phyloP scores from a whole-genome alignment of 2,113 vertebrate genomes.

The Phalacrocorax brasilianus region DNA sequence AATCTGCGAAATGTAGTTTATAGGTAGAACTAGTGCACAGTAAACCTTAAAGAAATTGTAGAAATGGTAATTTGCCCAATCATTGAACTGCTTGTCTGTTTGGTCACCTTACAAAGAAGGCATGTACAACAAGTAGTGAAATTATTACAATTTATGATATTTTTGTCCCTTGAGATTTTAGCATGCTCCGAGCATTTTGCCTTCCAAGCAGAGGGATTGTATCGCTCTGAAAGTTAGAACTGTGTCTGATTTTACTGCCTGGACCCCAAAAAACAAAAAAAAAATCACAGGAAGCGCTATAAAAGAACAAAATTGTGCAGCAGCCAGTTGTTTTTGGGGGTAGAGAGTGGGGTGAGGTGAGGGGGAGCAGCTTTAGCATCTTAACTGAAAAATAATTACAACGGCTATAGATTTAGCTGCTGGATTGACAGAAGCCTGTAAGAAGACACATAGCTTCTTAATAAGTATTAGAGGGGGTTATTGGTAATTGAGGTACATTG shows the following conservation, averaged over 20 bases:
- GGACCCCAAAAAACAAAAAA: neutral
- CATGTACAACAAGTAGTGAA: neutral
- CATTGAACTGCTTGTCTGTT: neutral
- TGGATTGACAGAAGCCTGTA: neutral
- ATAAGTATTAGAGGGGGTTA: neutral
- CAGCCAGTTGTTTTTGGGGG: neutral
- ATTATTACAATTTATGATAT: neutral
- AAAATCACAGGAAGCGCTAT: neutral
- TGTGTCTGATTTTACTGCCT: neutral
- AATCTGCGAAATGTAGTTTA: neutral
- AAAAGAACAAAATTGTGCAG: neutral
- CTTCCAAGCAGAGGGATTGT: neutral
- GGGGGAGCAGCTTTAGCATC: neutral
- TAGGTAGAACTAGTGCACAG: neutral
- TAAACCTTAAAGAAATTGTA: neutral
- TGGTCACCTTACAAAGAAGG: neutral
- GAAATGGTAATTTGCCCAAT: neutral
- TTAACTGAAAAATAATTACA: neutral
- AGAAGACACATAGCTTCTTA: neutral
- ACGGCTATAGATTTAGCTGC: neutral
- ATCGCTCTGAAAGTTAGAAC: neutral
- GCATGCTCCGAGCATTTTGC: neutral
- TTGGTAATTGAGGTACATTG: neutral
- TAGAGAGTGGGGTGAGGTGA: neutral
- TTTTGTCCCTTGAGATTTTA: neutral